Base-by-base conservation (phyloP, 2,888 invertebrate genomes). In the Schizaphis graminum region DNA sequence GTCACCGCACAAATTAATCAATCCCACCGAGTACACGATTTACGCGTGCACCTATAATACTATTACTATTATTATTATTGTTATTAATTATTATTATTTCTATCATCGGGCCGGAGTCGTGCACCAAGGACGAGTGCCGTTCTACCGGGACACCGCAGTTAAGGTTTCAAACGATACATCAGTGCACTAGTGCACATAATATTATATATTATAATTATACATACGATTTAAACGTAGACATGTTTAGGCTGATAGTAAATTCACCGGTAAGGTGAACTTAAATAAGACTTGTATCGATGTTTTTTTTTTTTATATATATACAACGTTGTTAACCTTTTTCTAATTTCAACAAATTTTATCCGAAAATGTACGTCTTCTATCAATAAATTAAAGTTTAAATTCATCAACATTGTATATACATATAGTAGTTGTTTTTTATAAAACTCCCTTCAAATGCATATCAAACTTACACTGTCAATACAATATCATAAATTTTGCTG, bases 1-100 rank as follows among this genome's bases (percentile, higher is more conserved):
- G 67, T 61, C 61, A 49, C 44, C 89, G 77, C 77, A 84, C 93
- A n/a, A 93, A 93, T 93, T 84, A 93, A 89, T 93, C 93, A 56
- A 93, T 93, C 93, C 84, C 84, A 28, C 13, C 47, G 28, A 3
- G 47, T 28, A 86, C 86, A 35, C 35, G 77, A 21, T 77, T 77
- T 77, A 61, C 28, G 35, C 77, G 77, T 35, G 35, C 35, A 77
- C 77, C 77, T 77, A 35, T 77, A 77, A 35, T 0, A 21, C 7
- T 67, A 67, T 67, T 5, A 67, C n/a, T 77, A 35, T 21, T 28
- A 28, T 61, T 61, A 35, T 35, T 77, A 24, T 21, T 21, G 21
- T 35, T 8, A 35, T 77, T 21, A 35, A 35, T 77, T 77, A 35
- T 77, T 8, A 24, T 77, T 77, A 35, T 35, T 77, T 35, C 8